These are phyloP conservation scores for Coptotermes formosanus DNA, from an alignment of 1,140 invertebrate genomes.

Conservation along the genomic window DNA sequence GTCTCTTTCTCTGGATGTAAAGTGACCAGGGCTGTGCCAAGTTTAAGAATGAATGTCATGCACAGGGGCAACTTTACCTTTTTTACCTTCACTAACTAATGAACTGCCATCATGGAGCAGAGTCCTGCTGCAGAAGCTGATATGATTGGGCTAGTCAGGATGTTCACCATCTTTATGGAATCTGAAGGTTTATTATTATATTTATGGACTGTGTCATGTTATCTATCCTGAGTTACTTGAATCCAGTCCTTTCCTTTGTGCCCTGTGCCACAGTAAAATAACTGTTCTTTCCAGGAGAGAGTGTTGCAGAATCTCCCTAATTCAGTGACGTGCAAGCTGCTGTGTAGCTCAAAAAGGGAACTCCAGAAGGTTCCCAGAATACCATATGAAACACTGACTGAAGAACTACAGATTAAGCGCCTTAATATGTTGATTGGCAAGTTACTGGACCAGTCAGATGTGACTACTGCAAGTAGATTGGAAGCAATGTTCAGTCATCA, in stretches of 20 bases:
- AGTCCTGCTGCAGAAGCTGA: too few species aligned
- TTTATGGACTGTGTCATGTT: too few species aligned
- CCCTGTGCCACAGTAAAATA: neutral
- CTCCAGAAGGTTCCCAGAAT: neutral
- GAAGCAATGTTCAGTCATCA: conserved; percentile 50
- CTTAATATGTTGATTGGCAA: conserved; percentile 44
- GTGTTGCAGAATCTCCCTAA: neutral
- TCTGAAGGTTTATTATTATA: too few species aligned
- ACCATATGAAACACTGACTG: neutral
- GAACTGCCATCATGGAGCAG: too few species aligned
- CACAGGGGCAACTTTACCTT: too few species aligned
- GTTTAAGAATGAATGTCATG: too few species aligned
- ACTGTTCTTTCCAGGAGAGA: neutral
- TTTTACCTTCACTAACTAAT: too few species aligned
- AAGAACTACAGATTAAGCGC: conserved; percentile 44
- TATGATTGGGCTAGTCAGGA: neutral
- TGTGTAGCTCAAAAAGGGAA: neutral
- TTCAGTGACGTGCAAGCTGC: neutral
- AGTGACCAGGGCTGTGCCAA: too few species aligned
- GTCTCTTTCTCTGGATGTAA: too few species aligned
- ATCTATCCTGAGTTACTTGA: too few species aligned
- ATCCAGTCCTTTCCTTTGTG: too few species aligned
- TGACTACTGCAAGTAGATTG: conserved; percentile 49
- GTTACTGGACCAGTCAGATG: conserved; percentile 46
- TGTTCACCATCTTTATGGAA: too few species aligned